phyloP scores from a whole-genome alignment of 2,113 vertebrate species.

The Electrona antarctica region DNA sequence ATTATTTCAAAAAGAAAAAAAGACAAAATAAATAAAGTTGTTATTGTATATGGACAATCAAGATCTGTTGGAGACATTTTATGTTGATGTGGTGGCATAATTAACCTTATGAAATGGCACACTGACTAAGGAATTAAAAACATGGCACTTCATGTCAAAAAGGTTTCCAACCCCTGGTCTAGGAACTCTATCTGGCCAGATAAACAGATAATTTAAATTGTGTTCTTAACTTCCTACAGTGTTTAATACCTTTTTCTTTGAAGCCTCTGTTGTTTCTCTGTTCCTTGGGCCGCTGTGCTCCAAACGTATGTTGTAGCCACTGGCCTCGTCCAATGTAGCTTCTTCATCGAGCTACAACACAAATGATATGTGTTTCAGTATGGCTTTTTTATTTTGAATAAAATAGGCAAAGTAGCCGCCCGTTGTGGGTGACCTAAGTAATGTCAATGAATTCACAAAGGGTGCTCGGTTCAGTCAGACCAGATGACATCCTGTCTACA shows the following conservation, averaged over 20 bases:
- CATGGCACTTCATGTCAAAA: too few species aligned
- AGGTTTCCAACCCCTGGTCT: too few species aligned
- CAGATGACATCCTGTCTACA: background rate
- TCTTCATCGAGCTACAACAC: constrained; percentile 88
- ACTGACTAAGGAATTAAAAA: too few species aligned
- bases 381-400: background rate
- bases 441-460: background rate
- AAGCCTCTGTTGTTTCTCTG: constrained; percentile 54
- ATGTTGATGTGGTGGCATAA: too few species aligned
- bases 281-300: constrained; percentile 74
- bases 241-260: constrained; percentile 63
- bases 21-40: too few species aligned
- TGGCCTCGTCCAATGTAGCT: constrained; percentile 88
- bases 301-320: constrained; percentile 91
- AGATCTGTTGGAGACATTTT: too few species aligned
- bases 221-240: background rate
- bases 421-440: constrained; percentile 44
- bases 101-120: too few species aligned
- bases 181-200: too few species aligned
- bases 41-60: too few species aligned
- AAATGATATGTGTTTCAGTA: constrained; percentile 15
- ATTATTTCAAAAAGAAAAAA: too few species aligned
- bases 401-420: constrained; percentile 55
- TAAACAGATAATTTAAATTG: background rate
- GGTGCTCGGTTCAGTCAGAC: background rate